Evolutionary conservation across 1,140 invertebrate species (phyloP), one percentile per base, ranked within the genome.

Genomic region (Penaeus indicus): DNA sequence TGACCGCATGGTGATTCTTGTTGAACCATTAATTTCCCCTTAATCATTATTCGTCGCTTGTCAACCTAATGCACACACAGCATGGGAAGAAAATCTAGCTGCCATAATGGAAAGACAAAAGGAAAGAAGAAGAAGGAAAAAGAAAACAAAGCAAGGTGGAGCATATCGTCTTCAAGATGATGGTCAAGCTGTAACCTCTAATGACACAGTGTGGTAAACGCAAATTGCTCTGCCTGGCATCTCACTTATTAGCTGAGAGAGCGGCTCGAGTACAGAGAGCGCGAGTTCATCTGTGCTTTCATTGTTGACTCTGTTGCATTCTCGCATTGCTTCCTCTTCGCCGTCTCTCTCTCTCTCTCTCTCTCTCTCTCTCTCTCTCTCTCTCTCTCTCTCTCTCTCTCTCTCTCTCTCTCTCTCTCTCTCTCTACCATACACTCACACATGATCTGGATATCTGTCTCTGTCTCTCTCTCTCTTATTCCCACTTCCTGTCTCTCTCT

Each of bases 341-440:
- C 72, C 42, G 16, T 75, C 72, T 75, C 69, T 72, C 69, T 72
- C 69, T 72, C 69, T 72, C 67, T 72, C 67, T 72, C 67, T 72
- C 67, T 72, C 67, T 72, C 69, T 72, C 67, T 72, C 69, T 27
- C 38, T 25, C 22, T 72, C 69, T 25, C 22, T 72, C 69, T 72
- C 69, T 75, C 72, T 75, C 72, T 75, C 72, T 75, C 72, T 75
- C 72, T 75, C 72, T 75, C 72, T 75, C 72, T 75, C 72, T 75
- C 72, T 75, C 72, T 75, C 72, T 75, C 69, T 75, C 69, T 75
- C 69, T 75, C 69, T 75, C 69, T 75, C 72, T 75, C 69, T 75
- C 72, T 75, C 75, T 42, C 27, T 42, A 18, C 32, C 67, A 72
- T 72, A 11, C n/a, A n/a, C 32, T 1, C 67, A n/a, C n/a, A 32